Evolutionary conservation across 2,888 invertebrate genomes (phyloP).

Genomic region (Platerodrilus igneus): DNA sequence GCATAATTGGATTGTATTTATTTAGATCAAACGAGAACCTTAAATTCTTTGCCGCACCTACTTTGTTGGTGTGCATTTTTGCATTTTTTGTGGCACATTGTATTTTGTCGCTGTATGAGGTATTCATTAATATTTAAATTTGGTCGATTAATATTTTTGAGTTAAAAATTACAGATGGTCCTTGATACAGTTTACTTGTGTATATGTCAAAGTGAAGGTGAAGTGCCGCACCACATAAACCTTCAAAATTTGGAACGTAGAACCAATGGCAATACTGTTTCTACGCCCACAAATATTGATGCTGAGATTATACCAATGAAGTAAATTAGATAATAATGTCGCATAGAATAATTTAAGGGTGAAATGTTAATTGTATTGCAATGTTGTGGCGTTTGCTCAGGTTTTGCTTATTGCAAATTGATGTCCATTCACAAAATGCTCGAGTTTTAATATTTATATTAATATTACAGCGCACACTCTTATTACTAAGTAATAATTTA

Average conservation of each 20-base stretch:
- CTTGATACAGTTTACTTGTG: slow-evolving; percentile 91
- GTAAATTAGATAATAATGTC: no score
- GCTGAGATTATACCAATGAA: slow-evolving; percentile 18
- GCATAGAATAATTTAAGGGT: no score
- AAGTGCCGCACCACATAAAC: slow-evolving; percentile 76
- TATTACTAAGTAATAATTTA: no score
- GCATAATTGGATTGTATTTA: slow-evolving; percentile 70
- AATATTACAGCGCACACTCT: no score
- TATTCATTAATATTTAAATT: slow-evolving; percentile 46
- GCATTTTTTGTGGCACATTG: slow-evolving; percentile 91
- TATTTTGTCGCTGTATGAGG: slow-evolving; percentile 90
- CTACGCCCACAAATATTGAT: slow-evolving; percentile 8
- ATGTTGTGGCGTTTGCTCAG: no score
- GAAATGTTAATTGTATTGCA: no score
- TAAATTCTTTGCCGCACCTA: slow-evolving; percentile 81
- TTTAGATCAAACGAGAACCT: slow-evolving; percentile 68
- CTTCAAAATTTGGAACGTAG: slow-evolving; percentile 55
- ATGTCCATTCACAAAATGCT: no score
- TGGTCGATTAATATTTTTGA: background rate
- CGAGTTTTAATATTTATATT: no score
- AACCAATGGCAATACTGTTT: slow-evolving; percentile 16
- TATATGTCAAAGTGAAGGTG: slow-evolving; percentile 90
- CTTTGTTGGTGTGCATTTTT: slow-evolving; percentile 77
- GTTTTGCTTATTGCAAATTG: no score
- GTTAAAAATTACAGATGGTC: slow-evolving; percentile 67